Conservation (phyloP, 1,140 invertebrate genomes). For the Zaprionus lachaisei region DNA sequence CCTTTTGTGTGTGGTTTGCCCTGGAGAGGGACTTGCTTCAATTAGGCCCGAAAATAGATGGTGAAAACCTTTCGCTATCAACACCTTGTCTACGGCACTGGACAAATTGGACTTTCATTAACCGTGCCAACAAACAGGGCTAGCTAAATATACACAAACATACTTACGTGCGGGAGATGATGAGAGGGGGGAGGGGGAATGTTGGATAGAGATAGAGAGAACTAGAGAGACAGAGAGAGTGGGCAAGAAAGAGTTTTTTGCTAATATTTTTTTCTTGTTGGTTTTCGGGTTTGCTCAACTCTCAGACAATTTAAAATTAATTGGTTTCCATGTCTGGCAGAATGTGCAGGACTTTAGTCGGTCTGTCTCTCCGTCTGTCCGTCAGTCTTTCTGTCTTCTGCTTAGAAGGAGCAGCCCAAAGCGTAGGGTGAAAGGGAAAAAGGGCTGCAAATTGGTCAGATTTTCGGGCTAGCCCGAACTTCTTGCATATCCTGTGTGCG, state of each 20-base stretch:
- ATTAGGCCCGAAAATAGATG: slow-evolving; percentile 66
- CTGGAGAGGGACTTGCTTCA: slow-evolving; percentile 37
- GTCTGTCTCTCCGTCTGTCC: background rate
- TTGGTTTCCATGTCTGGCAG: slow-evolving; percentile 73
- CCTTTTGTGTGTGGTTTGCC: slow-evolving; percentile 42
- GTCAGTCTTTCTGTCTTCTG: background rate
- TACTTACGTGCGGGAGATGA: background rate
- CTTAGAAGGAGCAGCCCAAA: slow-evolving; percentile 38
- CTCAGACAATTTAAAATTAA: slow-evolving; percentile 81
- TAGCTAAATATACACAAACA: slow-evolving; percentile 27
- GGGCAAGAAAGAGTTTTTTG: slow-evolving; percentile 30
- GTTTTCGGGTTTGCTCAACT: slow-evolving; percentile 45
- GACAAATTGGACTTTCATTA: slow-evolving; percentile 51
- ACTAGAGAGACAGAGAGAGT: background rate
- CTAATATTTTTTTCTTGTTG: slow-evolving; percentile 21
- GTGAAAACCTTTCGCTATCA: slow-evolving; percentile 61
- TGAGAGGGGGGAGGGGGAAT: background rate
- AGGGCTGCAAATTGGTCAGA: slow-evolving; percentile 43
- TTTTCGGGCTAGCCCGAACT: slow-evolving; percentile 21
- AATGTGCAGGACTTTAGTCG: slow-evolving; percentile 31
- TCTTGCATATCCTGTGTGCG: slow-evolving; percentile 54
- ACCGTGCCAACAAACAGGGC: slow-evolving; percentile 43
- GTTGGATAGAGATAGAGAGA: background rate
- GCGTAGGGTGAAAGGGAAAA: slow-evolving; percentile 17
- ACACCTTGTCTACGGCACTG: slow-evolving; percentile 54